Conservation (phyloP, 2,888 invertebrate genomes). For the Parnassius mnemosyne region DNA sequence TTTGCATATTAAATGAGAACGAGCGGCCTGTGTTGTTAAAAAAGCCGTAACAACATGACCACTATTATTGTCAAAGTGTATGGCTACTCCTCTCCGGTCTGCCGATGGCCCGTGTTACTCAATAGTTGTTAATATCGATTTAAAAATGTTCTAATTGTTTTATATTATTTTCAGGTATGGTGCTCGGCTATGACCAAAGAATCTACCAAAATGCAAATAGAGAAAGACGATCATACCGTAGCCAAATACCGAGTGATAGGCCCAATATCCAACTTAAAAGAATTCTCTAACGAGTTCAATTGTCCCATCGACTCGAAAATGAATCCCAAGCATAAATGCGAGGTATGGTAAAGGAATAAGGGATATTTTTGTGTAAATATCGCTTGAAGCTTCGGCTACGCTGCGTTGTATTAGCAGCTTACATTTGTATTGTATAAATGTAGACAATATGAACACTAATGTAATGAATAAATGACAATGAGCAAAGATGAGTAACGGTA, state of each 20-base stretch:
- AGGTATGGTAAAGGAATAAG: slow-evolving; percentile 85
- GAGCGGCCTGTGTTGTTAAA: too few relatives aligned
- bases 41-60: too few relatives aligned
- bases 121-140: too few relatives aligned
- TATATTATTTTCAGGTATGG: slow-evolving; percentile 84
- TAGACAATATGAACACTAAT: slow-evolving; percentile 14
- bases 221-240: slow-evolving; percentile 96
- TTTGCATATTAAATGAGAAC: too few relatives aligned
- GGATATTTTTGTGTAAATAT: slow-evolving; percentile 25
- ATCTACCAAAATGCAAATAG: slow-evolving; percentile 90
- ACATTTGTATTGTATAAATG: slow-evolving; percentile 4
- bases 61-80: too few relatives aligned
- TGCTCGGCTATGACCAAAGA: slow-evolving; percentile 93
- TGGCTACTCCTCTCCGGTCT: too few relatives aligned
- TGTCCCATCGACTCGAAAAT: slow-evolving; percentile 88
- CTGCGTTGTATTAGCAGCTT: slow-evolving; percentile 32
- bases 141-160: background rate
- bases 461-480: background rate
- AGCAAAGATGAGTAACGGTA: too few relatives aligned
- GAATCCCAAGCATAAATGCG: slow-evolving; percentile 93
- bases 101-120: too few relatives aligned
- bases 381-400: slow-evolving; percentile 34
- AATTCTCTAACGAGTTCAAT: slow-evolving; percentile 90
- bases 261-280: slow-evolving; percentile 90
- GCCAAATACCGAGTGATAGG: slow-evolving; percentile 93